phyloP scores from a whole-genome alignment of 2,113 vertebrate genomes.

The Ariopsis seemanni region DNA sequence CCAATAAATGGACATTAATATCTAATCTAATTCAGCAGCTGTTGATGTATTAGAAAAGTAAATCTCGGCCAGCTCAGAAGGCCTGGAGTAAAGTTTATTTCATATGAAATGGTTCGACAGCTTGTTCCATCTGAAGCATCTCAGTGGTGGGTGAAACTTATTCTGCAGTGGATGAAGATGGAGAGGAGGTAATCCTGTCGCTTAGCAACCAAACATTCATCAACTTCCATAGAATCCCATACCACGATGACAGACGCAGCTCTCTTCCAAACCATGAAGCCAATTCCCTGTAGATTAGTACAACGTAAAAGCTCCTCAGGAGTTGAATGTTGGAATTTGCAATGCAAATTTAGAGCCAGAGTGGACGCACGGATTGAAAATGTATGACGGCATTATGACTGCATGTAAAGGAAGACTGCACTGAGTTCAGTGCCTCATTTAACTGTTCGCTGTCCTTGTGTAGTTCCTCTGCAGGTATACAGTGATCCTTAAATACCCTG shows the following conservation, averaged over 20 bases:
- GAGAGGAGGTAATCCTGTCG: slow-evolving; percentile 34
- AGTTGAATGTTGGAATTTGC: neutral
- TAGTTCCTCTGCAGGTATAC: neutral
- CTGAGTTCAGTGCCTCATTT: neutral
- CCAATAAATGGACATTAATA: neutral
- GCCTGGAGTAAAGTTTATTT: neutral
- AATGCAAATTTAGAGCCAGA: neutral
- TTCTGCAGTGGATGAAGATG: slow-evolving; percentile 15
- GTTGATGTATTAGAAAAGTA: neutral
- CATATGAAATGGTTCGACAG: neutral
- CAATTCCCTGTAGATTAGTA: neutral
- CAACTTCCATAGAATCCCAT: slow-evolving; percentile 31
- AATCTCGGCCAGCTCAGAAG: neutral
- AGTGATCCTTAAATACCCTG: neutral
- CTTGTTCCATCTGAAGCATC: slow-evolving; percentile 4
- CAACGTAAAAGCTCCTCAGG: neutral
- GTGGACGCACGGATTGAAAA: neutral
- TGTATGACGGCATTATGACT: neutral
- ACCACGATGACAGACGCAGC: neutral
- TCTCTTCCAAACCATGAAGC: slow-evolving; percentile 20
- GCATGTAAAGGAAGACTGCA: neutral
- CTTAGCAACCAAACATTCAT: slow-evolving; percentile 50
- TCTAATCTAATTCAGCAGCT: neutral
- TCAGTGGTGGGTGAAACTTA: neutral
- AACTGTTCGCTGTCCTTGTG: neutral